Base-by-base conservation (phyloP, 2,888 invertebrate genomes). In the Diadromus collaris region DNA sequence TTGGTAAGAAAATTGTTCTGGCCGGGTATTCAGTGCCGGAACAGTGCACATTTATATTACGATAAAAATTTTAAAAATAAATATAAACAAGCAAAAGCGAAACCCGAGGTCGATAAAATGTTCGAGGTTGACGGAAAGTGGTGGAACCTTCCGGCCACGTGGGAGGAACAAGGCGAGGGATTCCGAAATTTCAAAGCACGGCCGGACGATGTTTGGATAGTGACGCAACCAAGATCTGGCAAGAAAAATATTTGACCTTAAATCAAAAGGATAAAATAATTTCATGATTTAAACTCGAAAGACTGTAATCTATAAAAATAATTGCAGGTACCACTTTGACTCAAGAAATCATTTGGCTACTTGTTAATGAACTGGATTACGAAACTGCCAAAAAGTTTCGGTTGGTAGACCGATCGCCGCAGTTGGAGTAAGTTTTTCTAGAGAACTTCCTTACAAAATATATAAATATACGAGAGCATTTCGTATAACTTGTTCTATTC, bases 321-420 rank as follows among this genome's bases (percentile, higher is more conserved):
- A 24, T 60, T 51, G 58, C 51, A 76, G 80, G 79, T 64, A 81
- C 79, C 38, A 84, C 82, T 9, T 72, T 95, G 94, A 95, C 95
- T 0, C 96, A 96, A 89, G 96, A 96, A 89, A 90, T 96, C 86
- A 93, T 95, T 13, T 96, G 96, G 96, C 90, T 96, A 90, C 90
- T 96, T 46, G 94, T 93, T 5, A 96, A 95, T 87, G 92, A 95
- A 85, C 92, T 95, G 83, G 93, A 96, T 88, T 96, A 94, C 86
- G 91, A 92, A 58, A 92, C 90, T 82, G 94, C 95, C 0, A 91
- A 92, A 38, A 64, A 64, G 58, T 74, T 48, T 34, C 54, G 34
- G 19, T 32, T 24, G n/a, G 19, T 16, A 16, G 27, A 68, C 61
- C 58, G 67, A 61, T 44, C 75, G 10, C 73, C 72, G 13, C 44